Base-by-base conservation (phyloP, 23 tunicate genomes). In the Phallusia fumigata region DNA sequence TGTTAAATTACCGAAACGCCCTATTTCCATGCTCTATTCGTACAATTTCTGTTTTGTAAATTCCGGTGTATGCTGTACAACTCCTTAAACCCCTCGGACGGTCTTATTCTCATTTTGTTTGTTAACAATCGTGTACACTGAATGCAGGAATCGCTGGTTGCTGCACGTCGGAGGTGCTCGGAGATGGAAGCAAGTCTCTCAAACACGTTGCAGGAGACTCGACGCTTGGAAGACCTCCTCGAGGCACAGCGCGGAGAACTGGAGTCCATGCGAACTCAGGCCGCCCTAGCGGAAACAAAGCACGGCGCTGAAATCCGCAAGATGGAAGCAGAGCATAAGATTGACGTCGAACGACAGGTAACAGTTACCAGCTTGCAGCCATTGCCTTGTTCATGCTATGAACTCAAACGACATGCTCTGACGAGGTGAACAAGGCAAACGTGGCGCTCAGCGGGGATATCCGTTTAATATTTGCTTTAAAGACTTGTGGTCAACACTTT, bases 271-370 rank as follows among this genome's bases (percentile, higher is more conserved):
- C 76, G 87, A 49, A 87, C 86, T 18, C 88, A 86, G 64, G 35
- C 52, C 22, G 79, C 83, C 10, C 85, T 92, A 16, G 65, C 53
- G 73, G 97, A 92, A 58, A 88, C 97, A 0, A 87, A 80, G 33
- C 90, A 92, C 64, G 49, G 77, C 3, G 88, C 91, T 0, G 86
- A 73, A 75, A 45, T 87, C 32, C 85, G 85, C 32, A 92, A 92
- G 53, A 72, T 87, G 47, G 87, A 86, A 58, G 97, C 97, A 32
- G 91, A 92, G 65, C 90, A 87, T 52, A 73, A 87, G 49, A 92
- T 92, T 28, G 76, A 87, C 31, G 65, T 83, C 12, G 97, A 92
- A 74, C 87, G 88, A 83, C 86, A 83, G 91, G 97, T 92, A 77
- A n/a, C n/a, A n/a, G n/a, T n/a, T n/a, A n/a, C n/a, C n/a, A n/a